These are phyloP conservation scores for zebrafish (Danio rerio) DNA, from an alignment of 2,113 vertebrate species.

Conservation along the genomic window DNA sequence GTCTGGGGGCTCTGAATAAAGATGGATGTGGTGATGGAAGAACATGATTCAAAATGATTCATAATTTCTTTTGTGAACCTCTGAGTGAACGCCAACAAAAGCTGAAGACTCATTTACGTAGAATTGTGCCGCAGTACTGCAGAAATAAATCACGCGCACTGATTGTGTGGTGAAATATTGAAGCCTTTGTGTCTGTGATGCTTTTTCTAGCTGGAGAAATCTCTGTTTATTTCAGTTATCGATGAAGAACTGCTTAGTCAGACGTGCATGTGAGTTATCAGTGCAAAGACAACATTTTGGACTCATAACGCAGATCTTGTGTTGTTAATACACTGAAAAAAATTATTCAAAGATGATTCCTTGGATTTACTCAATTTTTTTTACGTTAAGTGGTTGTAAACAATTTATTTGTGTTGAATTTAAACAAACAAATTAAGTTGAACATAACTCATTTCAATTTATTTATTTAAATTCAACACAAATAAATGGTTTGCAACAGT, in stretches of 20 bases:
- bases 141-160: background rate
- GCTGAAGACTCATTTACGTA: background rate
- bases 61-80: background rate
- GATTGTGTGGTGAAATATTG: background rate
- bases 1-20: background rate
- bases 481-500: too few species aligned
- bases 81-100: background rate
- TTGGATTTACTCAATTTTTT: too few species aligned
- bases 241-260: background rate
- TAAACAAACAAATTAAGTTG: too few species aligned
- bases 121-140: background rate
- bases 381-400: too few species aligned
- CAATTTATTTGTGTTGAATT: too few species aligned
- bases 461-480: too few species aligned
- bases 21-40: background rate
- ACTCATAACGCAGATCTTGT: too few species aligned
- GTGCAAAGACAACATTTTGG: too few species aligned
- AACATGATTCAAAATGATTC: conserved; percentile 25
- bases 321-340: too few species aligned
- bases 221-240: background rate
- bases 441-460: too few species aligned
- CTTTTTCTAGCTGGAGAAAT: background rate
- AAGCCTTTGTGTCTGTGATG: background rate
- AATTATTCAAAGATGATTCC: too few species aligned
- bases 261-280: background rate